Evolutionary conservation across 92 coral and sea anemone species (phyloP), one percentile per base, ranked within the genome.

Genomic region (Heteractis magnifica): DNA sequence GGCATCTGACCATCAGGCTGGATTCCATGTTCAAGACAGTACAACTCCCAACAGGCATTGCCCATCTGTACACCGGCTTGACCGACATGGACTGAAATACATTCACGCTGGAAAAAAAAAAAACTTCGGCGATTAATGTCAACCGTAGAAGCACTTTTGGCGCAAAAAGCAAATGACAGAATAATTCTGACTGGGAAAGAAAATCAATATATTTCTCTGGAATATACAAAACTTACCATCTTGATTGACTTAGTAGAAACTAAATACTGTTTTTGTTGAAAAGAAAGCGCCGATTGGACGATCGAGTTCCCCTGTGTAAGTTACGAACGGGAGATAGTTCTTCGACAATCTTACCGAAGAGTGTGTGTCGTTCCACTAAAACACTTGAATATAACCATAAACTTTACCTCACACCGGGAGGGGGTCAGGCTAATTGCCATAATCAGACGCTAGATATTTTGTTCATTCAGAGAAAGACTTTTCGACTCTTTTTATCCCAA

Each of bases 1-100:
- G 98, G 95, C 98, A 94, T 94, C 56, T 92, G 95, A 21, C 98
- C 98, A 81, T 94, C 98, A 4, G 98, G 98, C 64, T 91, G 95
- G 75, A 94, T 94, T 41, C 98, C 98, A 49, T 94, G 98, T 80
- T 94, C 98, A 73, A 94, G 86, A 64, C 98, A 94, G 90, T 92
- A 94, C 89, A 94, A 51, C 86, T 94, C 98, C 98, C 98, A 94
- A 75, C 98, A 94, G 13, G 95, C 92, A 60, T 92, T 94, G 56
- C 98, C 98, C 49, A 93, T 93, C 75, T 93, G 98, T 19, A 92
- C 92, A 50, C 98, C 98, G 10, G 98, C 98, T 82, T 94, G 98
- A 62, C 98, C 98, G 34, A 94, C 89, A 56, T 94, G 98, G 41
- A 92, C 74, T 58, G 97, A 92, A 81, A 92, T 88, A 82, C 97